Percentiles rank a stretch among this genome's conserved stretches.
Conservation (phyloP, 2,888 invertebrate genomes). For the Clostera curtula region DNA sequence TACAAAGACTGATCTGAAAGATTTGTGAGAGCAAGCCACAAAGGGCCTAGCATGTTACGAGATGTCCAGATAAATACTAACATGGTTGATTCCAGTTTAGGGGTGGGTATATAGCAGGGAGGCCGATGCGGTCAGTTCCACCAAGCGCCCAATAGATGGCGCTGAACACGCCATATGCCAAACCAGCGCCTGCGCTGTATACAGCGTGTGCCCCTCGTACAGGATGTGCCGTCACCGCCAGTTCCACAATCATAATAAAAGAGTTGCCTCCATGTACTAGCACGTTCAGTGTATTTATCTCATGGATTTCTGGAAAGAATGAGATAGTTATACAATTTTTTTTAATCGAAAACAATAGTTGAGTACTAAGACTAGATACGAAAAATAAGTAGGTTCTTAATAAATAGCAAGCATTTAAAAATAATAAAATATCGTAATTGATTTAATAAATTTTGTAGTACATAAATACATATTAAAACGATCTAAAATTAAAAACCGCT, state of each 20-base stretch:
- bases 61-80: slow-evolving; percentile 13
- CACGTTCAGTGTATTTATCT: slow-evolving; percentile 79
- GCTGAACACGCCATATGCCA: slow-evolving; percentile 67
- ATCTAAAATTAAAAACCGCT: no score
- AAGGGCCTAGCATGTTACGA: background rate
- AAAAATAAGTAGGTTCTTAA: no score
- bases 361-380: no score
- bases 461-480: no score
- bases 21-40: background rate
- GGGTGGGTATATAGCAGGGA: slow-evolving; percentile 81
- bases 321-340: background rate
- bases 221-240: slow-evolving; percentile 82
- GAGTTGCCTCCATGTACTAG: slow-evolving; percentile 86
- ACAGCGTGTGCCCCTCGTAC: slow-evolving; percentile 78
- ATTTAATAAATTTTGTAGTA: no score
- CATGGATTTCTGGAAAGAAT: slow-evolving; percentile 69
- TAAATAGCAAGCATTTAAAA: no score
- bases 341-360: no score
- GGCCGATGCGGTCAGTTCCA: slow-evolving; percentile 68
- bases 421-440: no score
- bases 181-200: slow-evolving; percentile 76
- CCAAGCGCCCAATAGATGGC: slow-evolving; percentile 65
- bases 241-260: slow-evolving; percentile 81
- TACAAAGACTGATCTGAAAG: no score
- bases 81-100: slow-evolving; percentile 84